phyloP scores from a whole-genome alignment of 2,888 invertebrate genomes.

The Palloptera scutellata region DNA sequence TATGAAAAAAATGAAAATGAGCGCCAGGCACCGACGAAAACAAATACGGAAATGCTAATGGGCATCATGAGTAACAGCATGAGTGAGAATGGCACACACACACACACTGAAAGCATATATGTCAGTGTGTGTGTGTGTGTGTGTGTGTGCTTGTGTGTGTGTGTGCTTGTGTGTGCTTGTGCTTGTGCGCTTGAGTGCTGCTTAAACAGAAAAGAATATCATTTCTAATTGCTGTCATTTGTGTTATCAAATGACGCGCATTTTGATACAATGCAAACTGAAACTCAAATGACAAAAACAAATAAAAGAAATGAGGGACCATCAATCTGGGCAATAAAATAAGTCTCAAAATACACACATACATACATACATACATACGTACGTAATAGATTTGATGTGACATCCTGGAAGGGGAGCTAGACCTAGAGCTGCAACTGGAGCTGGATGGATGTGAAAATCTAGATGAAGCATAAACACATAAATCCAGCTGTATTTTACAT shows the following conservation, averaged over 20 bases:
- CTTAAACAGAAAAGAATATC: background rate
- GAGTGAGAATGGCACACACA: background rate
- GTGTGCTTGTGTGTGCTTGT: background rate
- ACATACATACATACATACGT: too few species aligned
- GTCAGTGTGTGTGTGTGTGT: too few species aligned
- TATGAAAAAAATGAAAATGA: too few species aligned
- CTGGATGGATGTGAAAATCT: too few species aligned
- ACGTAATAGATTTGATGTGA: too few species aligned
- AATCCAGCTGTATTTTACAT: too few species aligned
- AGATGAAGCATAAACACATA: too few species aligned
- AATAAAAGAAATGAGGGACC: background rate
- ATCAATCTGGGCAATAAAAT: background rate
- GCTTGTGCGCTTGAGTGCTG: too few species aligned
- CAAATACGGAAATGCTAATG: conserved; percentile 9
- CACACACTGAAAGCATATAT: background rate
- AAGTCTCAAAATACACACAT: background rate
- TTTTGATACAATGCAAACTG: background rate
- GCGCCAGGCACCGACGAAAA: too few species aligned
- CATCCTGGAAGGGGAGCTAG: too few species aligned
- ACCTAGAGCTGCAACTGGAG: too few species aligned
- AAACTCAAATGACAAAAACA: conserved; percentile 2
- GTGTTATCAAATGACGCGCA: background rate
- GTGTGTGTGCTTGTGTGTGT: background rate
- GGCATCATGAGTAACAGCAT: background rate
- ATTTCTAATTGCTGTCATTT: conserved; percentile 4